phyloP scores from a whole-genome alignment of 2,888 invertebrate genomes.

The Tholera decimalis region DNA sequence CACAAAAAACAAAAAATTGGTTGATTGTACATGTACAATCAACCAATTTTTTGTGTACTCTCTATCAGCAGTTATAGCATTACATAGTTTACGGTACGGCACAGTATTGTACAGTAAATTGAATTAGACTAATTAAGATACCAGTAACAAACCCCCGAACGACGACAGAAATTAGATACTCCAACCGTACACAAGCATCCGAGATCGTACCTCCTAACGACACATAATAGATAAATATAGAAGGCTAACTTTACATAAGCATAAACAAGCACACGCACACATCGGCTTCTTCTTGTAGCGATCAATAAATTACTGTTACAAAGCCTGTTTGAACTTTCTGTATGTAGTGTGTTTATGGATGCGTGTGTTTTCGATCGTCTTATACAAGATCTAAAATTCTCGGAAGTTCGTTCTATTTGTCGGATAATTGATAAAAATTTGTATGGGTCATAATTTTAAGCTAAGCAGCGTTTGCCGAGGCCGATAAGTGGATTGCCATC shows the following conservation, averaged over 20 bases:
- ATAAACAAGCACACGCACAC: neutral
- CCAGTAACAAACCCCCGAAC: slow-evolving; percentile 5
- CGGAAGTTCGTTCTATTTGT: too few relatives aligned
- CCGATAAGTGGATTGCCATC: too few relatives aligned
- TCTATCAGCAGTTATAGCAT: too few relatives aligned
- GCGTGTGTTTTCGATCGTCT: neutral
- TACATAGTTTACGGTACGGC: too few relatives aligned
- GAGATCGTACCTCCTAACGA: neutral
- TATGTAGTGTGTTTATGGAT: neutral
- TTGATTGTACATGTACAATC: too few relatives aligned
- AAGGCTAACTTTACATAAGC: neutral
- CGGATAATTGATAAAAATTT: too few relatives aligned
- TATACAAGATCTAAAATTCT: neutral
- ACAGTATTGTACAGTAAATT: slow-evolving; percentile 1
- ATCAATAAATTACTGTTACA: neutral
- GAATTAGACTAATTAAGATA: neutral
- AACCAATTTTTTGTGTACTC: too few relatives aligned
- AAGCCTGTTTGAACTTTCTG: neutral
- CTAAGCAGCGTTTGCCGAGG: too few relatives aligned
- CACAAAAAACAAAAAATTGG: too few relatives aligned
- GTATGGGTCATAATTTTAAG: too few relatives aligned
- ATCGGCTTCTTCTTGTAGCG: neutral
- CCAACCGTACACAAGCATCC: neutral
- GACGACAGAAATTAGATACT: slow-evolving; percentile 13
- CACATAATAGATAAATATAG: neutral